phyloP scores from a whole-genome alignment of 2,888 invertebrate genomes.

The Thera obeliscata region DNA sequence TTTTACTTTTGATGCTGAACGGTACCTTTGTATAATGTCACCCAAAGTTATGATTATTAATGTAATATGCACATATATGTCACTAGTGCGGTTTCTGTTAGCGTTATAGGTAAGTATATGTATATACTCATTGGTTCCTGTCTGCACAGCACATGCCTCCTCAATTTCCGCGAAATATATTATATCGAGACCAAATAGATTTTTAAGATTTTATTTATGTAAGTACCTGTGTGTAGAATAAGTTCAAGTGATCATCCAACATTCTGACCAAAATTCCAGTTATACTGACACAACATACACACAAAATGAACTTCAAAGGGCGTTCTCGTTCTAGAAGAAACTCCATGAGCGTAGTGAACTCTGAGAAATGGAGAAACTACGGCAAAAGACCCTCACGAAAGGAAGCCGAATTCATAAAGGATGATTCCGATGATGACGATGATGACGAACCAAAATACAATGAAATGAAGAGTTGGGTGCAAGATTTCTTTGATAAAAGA shows the following conservation, averaged over 20 bases:
- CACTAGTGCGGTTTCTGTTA: too few species aligned
- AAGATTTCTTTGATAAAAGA: conserved; percentile 67
- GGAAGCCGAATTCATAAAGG: conserved; percentile 47
- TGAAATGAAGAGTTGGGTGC: conserved; percentile 68
- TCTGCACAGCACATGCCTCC: too few species aligned
- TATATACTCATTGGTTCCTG: too few species aligned
- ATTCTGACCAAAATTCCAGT: conserved; percentile 56
- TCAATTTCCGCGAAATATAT: too few species aligned
- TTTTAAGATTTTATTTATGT: conserved; percentile 30
- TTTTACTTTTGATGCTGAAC: too few species aligned
- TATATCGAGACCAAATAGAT: conserved; percentile 61
- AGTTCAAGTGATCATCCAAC: conserved; percentile 50
- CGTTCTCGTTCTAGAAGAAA: conserved; percentile 59
- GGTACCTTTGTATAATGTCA: too few species aligned
- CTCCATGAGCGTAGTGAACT: conserved; percentile 60
- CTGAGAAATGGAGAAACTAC: conserved; percentile 67
- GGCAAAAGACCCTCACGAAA: conserved; percentile 56
- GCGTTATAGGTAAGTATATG: too few species aligned
- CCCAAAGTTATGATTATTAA: too few species aligned
- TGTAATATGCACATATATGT: too few species aligned
- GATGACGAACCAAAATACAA: conserved; percentile 61
- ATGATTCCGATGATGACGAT: conserved; percentile 65
- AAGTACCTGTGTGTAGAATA: conserved; percentile 36
- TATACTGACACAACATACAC: conserved; percentile 34
- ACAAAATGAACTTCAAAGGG: conserved; percentile 69